A percentile compares a stretch with the other conserved stretches of the same genome.
Evolutionary conservation across 2,113 vertebrate genomes (phyloP).

Genomic region (Phaethornis superciliosus): DNA sequence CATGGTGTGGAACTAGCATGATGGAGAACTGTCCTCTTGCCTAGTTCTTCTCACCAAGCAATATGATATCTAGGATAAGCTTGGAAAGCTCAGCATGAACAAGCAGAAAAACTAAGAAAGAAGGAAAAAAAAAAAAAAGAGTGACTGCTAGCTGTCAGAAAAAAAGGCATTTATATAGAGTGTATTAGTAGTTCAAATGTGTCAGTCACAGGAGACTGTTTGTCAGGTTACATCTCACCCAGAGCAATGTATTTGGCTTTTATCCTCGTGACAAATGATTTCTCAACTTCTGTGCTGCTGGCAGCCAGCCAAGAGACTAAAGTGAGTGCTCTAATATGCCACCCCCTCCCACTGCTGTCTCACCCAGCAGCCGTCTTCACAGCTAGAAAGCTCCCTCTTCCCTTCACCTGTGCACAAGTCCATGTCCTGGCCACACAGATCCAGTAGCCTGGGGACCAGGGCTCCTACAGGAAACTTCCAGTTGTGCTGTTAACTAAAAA

Average conservation of each 20-base stretch:
- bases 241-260: slow-evolving; percentile 63
- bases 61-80: not conserved
- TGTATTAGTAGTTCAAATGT: slow-evolving; percentile 65
- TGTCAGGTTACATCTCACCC: slow-evolving; percentile 67
- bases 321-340: not conserved
- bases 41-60: not conserved
- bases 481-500: not conserved
- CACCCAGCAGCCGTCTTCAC: not conserved
- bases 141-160: slow-evolving; percentile 65
- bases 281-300: slow-evolving; percentile 45
- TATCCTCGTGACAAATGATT: slow-evolving; percentile 71
- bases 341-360: not conserved
- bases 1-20: not conserved
- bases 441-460: not conserved
- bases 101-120: slow-evolving; percentile 48
- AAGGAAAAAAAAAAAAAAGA: not conserved
- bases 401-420: rapidly evolving
- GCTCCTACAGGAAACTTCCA: not conserved
- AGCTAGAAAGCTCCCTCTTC: not conserved
- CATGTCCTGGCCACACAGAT: not conserved
- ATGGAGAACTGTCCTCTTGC: not conserved
- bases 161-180: slow-evolving; percentile 43
- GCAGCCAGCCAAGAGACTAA: slow-evolving; percentile 32
- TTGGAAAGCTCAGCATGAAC: slow-evolving; percentile 25
- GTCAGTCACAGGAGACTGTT: slow-evolving; percentile 66